Evolutionary conservation across 2,797 vertebrate species (phyloP).

Genomic region (Sebastiscus tertius): DNA sequence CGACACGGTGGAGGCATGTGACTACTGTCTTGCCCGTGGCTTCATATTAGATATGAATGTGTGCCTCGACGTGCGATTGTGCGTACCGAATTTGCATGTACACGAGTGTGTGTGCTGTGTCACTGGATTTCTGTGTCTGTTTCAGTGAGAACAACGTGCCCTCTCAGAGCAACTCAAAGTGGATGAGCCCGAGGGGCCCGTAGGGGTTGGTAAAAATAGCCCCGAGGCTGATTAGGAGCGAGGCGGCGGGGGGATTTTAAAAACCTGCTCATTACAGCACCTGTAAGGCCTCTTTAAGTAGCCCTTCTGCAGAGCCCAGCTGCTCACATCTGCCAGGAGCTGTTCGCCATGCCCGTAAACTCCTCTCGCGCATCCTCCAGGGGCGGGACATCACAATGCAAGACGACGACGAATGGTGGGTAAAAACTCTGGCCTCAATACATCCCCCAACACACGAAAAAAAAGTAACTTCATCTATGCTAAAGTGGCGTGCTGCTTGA

Average conservation of each 20-base stretch:
- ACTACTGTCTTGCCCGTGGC: constrained; percentile 53
- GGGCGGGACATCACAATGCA: constrained; percentile 69
- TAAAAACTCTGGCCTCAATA: constrained; percentile 75
- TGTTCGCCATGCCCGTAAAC: constrained; percentile 64
- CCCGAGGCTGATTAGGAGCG: constrained; percentile 81
- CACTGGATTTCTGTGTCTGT: constrained; percentile 43
- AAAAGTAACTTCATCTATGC: constrained; percentile 54
- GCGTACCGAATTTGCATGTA: constrained; percentile 52
- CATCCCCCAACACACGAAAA: constrained; percentile 48
- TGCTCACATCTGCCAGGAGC: constrained; percentile 81
- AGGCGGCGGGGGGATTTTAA: constrained; percentile 75
- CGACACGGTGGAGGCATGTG: constrained; percentile 21
- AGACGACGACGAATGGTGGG: constrained; percentile 48
- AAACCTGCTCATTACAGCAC: constrained; percentile 84
- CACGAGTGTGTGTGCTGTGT: constrained; percentile 45
- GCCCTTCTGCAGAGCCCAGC: constrained; percentile 76
- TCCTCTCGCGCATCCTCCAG: constrained; percentile 69
- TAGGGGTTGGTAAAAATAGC: constrained; percentile 84
- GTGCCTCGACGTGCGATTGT: constrained; percentile 22
- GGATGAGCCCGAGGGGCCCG: constrained; percentile 77
- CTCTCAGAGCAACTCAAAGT: constrained; percentile 73
- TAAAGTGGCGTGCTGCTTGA: constrained; percentile 40
- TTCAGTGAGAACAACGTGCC: constrained; percentile 68
- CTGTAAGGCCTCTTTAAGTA: constrained; percentile 81
- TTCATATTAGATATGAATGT: constrained; percentile 38